Evolutionary conservation across 2,113 vertebrate genomes (phyloP).

Genomic region (Crotalus tigris): DNA sequence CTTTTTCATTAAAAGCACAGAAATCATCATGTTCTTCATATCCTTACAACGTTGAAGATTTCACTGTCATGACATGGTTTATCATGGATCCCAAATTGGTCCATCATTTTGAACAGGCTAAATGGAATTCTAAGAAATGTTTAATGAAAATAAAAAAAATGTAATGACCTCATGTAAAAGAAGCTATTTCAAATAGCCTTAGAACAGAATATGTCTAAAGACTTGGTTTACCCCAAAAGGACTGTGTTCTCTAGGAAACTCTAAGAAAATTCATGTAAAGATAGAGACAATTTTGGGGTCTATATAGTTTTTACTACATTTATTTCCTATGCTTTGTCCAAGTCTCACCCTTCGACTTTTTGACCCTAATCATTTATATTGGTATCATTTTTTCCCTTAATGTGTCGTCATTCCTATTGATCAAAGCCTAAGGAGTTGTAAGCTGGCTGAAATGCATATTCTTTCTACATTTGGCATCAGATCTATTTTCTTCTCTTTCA

Average conservation of each 20-base stretch:
- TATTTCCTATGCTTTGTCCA: not conserved
- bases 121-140: not conserved
- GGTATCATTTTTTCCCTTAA: not conserved
- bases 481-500: not conserved
- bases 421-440: not conserved
- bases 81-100: not conserved
- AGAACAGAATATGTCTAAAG: not conserved
- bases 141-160: not conserved
- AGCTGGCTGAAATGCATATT: not conserved
- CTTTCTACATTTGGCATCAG: not conserved
- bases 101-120: not conserved
- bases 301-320: not conserved
- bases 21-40: not conserved
- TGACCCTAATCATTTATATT: not conserved
- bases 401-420: not conserved
- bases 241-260: not conserved
- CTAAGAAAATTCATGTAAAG: not conserved
- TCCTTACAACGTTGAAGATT: not conserved
- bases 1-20: not conserved
- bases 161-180: not conserved
- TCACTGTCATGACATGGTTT: not conserved
- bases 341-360: not conserved
- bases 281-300: not conserved
- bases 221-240: not conserved
- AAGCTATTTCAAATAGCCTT: not conserved